These are phyloP conservation scores for Catajapyx aquilonaris DNA, from an alignment of 1,140 invertebrate species.

Conservation along the genomic window DNA sequence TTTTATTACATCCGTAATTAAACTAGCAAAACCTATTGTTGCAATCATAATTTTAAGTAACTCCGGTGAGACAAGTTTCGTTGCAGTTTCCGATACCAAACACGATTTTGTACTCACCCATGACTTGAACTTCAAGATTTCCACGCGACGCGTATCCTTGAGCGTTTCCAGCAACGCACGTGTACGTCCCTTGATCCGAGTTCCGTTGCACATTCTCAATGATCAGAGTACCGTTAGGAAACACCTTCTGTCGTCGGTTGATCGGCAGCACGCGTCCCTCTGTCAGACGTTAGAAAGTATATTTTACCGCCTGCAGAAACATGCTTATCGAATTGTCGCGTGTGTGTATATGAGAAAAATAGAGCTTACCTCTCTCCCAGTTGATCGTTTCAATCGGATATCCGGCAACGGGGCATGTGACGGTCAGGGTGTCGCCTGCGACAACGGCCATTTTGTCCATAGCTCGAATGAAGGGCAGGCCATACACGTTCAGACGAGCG, in stretches of 20 bases:
- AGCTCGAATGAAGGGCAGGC: constrained; percentile 64
- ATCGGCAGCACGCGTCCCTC: constrained; percentile 60
- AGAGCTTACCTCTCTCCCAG: constrained; percentile 57
- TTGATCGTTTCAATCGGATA: constrained; percentile 82
- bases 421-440: constrained; percentile 67
- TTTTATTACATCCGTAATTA: no score
- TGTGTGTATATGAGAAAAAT: background rate
- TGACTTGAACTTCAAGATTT: constrained; percentile 78
- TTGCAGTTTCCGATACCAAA: no score
- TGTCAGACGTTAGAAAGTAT: constrained; percentile 14
- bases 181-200: constrained; percentile 84
- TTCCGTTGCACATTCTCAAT: constrained; percentile 81
- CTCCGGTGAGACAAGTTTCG: no score
- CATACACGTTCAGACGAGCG: constrained; percentile 77
- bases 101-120: constrained; percentile 45
- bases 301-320: no score
- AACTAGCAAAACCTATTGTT: no score
- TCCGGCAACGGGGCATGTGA: constrained; percentile 82
- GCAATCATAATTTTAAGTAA: no score
- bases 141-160: constrained; percentile 71
- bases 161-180: constrained; percentile 74
- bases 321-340: no score
- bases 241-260: constrained; percentile 85
- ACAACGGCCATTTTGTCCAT: constrained; percentile 91
- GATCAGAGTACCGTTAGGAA: constrained; percentile 78